A percentile compares a stretch with the other conserved stretches of the same genome.
Conservation (phyloP, 2,888 invertebrate genomes). For the Trichogramma dendrolimi region DNA sequence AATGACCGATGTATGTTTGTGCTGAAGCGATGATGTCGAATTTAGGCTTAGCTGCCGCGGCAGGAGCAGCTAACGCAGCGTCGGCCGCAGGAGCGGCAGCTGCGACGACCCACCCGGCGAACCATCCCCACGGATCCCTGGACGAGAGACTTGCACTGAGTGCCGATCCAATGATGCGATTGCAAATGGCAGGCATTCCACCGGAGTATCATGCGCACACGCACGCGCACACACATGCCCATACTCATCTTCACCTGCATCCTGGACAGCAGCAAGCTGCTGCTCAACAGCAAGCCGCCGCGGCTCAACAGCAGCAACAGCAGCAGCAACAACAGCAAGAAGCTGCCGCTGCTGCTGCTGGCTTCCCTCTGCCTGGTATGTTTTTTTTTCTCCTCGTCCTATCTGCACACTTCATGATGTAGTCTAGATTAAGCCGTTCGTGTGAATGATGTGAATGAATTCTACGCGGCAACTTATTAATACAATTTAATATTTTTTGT, state of each 20-base stretch:
- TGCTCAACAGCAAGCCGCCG: constrained; percentile 58
- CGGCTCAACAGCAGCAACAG: constrained; percentile 54
- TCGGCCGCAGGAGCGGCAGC: constrained; percentile 52
- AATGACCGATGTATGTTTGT: constrained; percentile 31
- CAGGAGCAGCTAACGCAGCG: constrained; percentile 49
- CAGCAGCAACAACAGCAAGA: constrained; percentile 66
- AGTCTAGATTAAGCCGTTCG: no score
- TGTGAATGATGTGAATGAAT: no score
- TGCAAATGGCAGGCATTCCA: constrained; percentile 88
- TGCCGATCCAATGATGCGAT: constrained; percentile 85
- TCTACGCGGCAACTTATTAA: no score
- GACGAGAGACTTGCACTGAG: constrained; percentile 79
- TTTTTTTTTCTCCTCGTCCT: neutral
- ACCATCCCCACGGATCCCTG: constrained; percentile 64
- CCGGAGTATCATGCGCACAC: constrained; percentile 90
- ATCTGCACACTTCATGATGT: no score
- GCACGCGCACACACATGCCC: constrained; percentile 87
- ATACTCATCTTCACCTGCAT: constrained; percentile 83
- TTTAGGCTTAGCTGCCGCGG: constrained; percentile 50
- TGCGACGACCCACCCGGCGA: constrained; percentile 57
- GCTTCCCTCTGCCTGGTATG: constrained; percentile 53
- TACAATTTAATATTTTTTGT: no score
- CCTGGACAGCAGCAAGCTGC: constrained; percentile 69
- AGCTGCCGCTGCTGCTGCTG: constrained; percentile 52
- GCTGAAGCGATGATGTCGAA: constrained; percentile 42